phyloP scores from a whole-genome alignment of 2,113 vertebrate genomes.

The Anhinga rufa region DNA sequence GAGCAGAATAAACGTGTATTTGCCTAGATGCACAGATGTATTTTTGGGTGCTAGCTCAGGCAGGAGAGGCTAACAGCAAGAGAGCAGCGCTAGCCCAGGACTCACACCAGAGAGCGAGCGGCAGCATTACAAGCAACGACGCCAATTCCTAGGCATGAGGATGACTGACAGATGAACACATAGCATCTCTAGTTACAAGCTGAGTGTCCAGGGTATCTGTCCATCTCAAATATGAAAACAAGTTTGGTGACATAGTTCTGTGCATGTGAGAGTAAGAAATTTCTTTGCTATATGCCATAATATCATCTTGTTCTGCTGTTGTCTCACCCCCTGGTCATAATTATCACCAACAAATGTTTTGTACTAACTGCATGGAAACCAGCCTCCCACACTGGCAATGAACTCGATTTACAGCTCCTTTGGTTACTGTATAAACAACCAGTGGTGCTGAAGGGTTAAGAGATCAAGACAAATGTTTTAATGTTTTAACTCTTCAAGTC shows the following conservation, averaged over 20 bases:
- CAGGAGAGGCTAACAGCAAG: background rate
- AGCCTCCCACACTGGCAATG: background rate
- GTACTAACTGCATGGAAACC: background rate
- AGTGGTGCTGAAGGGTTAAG: background rate
- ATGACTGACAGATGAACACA: background rate
- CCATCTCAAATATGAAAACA: background rate
- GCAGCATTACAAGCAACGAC: background rate
- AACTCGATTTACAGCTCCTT: background rate
- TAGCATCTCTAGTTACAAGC: background rate
- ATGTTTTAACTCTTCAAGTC: background rate
- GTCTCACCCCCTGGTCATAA: background rate
- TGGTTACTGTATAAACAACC: background rate
- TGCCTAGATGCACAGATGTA: accelerated
- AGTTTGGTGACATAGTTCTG: background rate
- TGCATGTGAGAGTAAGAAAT: background rate
- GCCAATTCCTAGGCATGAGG: background rate
- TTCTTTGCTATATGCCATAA: background rate
- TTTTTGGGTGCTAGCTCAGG: background rate
- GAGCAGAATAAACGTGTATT: accelerated
- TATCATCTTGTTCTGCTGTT: background rate
- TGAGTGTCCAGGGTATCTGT: background rate
- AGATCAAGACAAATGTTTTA: background rate
- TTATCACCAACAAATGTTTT: background rate
- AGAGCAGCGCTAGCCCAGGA: background rate
- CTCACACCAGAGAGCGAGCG: background rate